A percentile compares a stretch with the other conserved stretches of the same genome.
phyloP scores from a whole-genome alignment of 2,888 invertebrate species.

The Epinotia nisella region DNA sequence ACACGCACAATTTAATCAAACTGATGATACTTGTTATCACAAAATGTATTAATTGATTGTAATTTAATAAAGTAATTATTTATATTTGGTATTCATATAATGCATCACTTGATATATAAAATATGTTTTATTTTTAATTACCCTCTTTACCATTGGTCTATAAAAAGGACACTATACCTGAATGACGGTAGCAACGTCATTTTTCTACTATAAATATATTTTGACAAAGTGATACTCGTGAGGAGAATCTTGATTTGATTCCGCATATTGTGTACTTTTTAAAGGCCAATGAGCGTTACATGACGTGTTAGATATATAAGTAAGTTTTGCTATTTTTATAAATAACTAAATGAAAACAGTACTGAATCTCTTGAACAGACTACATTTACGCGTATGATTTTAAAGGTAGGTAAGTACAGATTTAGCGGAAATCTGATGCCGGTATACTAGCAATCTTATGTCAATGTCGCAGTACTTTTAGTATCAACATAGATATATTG shows the following conservation, averaged over 20 bases:
- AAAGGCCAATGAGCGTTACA: constrained; percentile 10
- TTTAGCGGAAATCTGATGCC: not conserved
- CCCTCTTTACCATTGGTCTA: constrained; percentile 18
- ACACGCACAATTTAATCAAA: constrained; percentile 40
- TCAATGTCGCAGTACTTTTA: not conserved
- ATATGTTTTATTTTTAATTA: not conserved
- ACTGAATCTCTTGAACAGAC: constrained; percentile 14
- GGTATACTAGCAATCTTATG: not conserved
- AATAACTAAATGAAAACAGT: not conserved
- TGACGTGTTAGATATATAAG: constrained; percentile 13
- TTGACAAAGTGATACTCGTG: no score
- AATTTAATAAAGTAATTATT: constrained; percentile 18
- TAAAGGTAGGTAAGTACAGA: not conserved
- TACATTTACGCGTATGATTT: not conserved
- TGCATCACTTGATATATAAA: constrained; percentile 34
- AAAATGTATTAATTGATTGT: constrained; percentile 26
- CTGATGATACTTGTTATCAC: constrained; percentile 43
- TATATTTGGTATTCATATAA: constrained; percentile 18
- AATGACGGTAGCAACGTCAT: not conserved
- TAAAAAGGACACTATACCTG: not conserved
- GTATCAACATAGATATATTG: no score
- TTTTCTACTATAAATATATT: no score
- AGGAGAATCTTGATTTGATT: not conserved
- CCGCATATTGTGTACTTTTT: not conserved
- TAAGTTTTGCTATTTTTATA: constrained; percentile 8